These are phyloP conservation scores for Drosophila acutilabella DNA, from an alignment of 2,888 invertebrate genomes.

Conservation along the genomic window DNA sequence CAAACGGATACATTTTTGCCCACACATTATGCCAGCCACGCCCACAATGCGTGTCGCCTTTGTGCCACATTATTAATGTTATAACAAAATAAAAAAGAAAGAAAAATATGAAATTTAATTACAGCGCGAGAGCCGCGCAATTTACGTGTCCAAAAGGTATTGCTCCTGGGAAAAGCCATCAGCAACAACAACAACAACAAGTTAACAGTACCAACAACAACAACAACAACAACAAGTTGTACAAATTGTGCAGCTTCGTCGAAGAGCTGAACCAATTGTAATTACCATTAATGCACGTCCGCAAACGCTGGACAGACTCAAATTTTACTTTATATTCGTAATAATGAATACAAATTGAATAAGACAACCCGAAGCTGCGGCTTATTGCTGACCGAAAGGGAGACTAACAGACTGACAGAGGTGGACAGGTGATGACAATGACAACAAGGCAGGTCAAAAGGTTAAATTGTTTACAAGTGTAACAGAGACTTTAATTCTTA, in stretches of 20 bases:
- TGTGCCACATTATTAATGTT: conserved; percentile 39
- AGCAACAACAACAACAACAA: conserved; percentile 1
- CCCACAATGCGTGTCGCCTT: conserved; percentile 10
- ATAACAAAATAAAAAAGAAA: conserved; percentile 31
- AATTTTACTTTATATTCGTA: conserved; percentile 50
- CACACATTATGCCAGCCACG: not conserved
- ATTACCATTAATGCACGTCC: conserved; percentile 62
- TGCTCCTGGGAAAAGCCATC: conserved; percentile 24
- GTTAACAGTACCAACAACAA: conserved; percentile 3
- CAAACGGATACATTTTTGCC: not conserved
- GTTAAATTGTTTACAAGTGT: too few relatives aligned
- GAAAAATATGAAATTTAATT: conserved; percentile 61
- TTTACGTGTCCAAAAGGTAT: conserved; percentile 59
- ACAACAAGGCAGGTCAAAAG: not conserved
- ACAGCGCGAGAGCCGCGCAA: conserved; percentile 48
- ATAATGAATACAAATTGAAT: conserved; percentile 64
- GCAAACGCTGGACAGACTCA: conserved; percentile 34
- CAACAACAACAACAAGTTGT: conserved; percentile 19
- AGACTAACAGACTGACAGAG: not conserved
- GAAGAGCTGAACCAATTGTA: conserved; percentile 44
- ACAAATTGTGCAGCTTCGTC: conserved; percentile 45
- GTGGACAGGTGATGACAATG: not conserved
- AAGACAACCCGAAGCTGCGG: conserved; percentile 37
- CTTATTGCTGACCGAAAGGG: not conserved
- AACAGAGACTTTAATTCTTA: too few relatives aligned